Percentiles rank a stretch among this genome's conserved stretches.
Conservation (phyloP, 2,797 vertebrate genomes). For the Anolis apletophallus region DNA sequence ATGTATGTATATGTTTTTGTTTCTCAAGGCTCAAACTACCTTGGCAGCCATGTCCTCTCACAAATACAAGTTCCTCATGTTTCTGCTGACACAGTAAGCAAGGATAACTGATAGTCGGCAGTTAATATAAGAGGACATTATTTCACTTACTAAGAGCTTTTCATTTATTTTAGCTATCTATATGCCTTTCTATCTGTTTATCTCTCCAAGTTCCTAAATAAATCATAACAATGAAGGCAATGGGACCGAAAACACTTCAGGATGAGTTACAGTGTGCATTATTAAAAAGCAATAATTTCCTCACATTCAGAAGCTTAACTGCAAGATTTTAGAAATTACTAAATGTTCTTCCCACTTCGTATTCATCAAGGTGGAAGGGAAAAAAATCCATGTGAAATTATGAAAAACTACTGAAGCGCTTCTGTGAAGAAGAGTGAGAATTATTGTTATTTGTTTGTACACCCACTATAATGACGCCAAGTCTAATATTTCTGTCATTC, state of each 20-base stretch:
- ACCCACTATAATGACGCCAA: neutral
- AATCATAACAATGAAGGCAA: neutral
- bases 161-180: conserved; percentile 6
- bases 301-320: neutral
- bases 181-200: neutral
- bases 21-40: neutral
- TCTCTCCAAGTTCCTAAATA: neutral
- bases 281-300: neutral
- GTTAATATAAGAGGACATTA: conserved; percentile 1
- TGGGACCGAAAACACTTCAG: neutral
- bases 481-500: neutral
- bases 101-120: neutral
- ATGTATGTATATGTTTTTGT: too few species aligned
- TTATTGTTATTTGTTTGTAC: neutral
- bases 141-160: conserved; percentile 29
- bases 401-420: neutral
- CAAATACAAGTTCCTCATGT: conserved; percentile 17
- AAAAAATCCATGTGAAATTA: neutral
- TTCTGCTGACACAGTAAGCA: conserved; percentile 29
- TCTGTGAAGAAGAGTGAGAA: neutral
- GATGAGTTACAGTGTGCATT: neutral
- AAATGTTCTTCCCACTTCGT: neutral
- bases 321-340: neutral
- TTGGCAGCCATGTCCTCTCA: conserved; percentile 25
- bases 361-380: neutral